Conservation (phyloP, 2,797 vertebrate genomes). For the Diplodus sargus region DNA sequence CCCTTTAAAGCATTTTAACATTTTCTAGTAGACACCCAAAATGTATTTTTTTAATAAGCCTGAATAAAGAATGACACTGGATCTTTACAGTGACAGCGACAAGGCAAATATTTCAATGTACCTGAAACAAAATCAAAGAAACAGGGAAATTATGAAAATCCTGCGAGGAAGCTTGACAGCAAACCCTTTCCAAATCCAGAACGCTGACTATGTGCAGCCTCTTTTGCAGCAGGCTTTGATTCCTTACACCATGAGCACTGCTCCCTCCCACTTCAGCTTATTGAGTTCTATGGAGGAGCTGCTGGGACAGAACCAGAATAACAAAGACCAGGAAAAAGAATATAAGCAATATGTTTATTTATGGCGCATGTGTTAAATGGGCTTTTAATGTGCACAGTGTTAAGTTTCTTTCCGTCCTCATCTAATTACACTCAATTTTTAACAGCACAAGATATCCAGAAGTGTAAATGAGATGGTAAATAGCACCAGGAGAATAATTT, state of each 20-base stretch:
- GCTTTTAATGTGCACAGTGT: conserved; percentile 7
- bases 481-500: conserved; percentile 12
- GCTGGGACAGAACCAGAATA: conserved; percentile 1
- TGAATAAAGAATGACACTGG: no score
- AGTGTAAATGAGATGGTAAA: conserved; percentile 52
- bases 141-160: conserved; percentile 24
- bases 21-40: no score
- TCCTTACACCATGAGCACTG: conserved; percentile 25
- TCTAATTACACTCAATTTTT: not conserved
- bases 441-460: conserved; percentile 12
- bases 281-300: not conserved
- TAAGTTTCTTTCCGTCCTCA: not conserved
- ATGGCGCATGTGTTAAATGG: not conserved
- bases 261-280: not conserved
- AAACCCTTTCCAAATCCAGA: conserved; percentile 24
- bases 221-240: conserved; percentile 32
- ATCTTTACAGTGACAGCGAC: not conserved
- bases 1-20: no score
- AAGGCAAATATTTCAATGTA: conserved; percentile 1
- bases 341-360: not conserved
- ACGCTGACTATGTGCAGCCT: conserved; percentile 12
- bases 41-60: no score
- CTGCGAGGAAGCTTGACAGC: conserved; percentile 7
- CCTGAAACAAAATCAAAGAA: conserved; percentile 39
- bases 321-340: not conserved